phyloP scores from a whole-genome alignment of 1,140 invertebrate genomes.

The Lepidurus packardi region DNA sequence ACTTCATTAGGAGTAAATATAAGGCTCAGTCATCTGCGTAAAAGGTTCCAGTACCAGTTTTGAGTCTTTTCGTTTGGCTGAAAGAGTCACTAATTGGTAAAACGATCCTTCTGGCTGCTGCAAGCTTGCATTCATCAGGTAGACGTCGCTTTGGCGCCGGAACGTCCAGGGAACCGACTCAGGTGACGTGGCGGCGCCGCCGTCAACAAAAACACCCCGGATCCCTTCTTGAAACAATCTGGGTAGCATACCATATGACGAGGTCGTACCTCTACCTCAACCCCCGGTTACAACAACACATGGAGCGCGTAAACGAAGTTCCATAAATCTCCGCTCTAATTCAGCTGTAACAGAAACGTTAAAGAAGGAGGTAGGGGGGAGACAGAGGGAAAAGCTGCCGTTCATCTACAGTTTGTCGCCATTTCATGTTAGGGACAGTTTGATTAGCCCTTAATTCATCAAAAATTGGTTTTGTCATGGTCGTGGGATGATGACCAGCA shows the following conservation, averaged over 20 bases:
- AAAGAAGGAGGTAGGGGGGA: neutral
- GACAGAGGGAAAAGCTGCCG: neutral
- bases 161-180: neutral
- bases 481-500: conserved; percentile 12
- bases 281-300: neutral
- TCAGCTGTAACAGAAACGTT: neutral
- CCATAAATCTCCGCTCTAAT: conserved; percentile 19
- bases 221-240: neutral
- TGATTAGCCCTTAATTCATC: neutral
- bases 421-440: neutral
- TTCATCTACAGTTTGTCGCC: neutral
- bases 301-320: neutral
- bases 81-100: neutral
- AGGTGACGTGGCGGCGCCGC: neutral
- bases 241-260: neutral
- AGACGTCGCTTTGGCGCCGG: conserved; percentile 8
- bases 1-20: no score
- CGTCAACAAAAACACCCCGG: neutral
- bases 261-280: neutral
- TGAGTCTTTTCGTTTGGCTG: neutral
- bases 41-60: neutral
- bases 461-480: conserved; percentile 9
- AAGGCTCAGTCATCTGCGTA: no score
- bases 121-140: neutral
- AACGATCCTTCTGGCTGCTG: neutral